Percentiles rank a stretch among this genome's conserved stretches.
Conservation (phyloP, 2,888 invertebrate genomes). For the Scaptomyza flava region DNA sequence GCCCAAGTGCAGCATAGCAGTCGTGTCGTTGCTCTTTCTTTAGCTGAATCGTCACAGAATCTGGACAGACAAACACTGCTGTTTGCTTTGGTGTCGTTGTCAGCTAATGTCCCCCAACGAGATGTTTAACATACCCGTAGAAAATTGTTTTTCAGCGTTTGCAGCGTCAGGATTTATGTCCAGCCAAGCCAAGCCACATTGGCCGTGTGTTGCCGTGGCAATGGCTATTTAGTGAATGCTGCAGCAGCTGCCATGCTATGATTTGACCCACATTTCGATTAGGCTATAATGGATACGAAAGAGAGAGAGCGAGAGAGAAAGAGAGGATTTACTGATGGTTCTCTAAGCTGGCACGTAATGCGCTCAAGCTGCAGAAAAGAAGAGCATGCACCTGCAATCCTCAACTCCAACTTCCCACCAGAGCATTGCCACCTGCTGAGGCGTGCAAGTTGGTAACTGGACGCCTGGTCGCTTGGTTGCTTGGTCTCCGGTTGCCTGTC, state of each 20-base stretch:
- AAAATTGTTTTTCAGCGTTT: conserved; percentile 76
- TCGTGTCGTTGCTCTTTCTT: conserved; percentile 39
- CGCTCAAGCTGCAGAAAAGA: conserved; percentile 38
- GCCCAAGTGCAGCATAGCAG: conserved; percentile 27
- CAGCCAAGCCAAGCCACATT: conserved; percentile 22
- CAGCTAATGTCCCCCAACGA: conserved; percentile 65
- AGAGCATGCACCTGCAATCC: conserved; percentile 26
- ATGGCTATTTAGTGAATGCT: conserved; percentile 71
- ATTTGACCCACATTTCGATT: conserved; percentile 68
- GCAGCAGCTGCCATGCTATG: conserved; percentile 59
- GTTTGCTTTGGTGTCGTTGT: conserved; percentile 44
- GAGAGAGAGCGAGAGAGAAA: not conserved
- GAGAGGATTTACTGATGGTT: conserved; percentile 38
- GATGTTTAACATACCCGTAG: conserved; percentile 78
- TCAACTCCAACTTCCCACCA: conserved; percentile 11
- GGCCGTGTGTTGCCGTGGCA: conserved; percentile 20
- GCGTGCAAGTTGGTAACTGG: conserved; percentile 41
- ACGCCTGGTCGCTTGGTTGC: conserved; percentile 49
- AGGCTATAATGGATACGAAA: conserved; percentile 23
- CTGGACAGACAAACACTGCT: conserved; percentile 43
- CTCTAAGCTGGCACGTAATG: conserved; percentile 74
- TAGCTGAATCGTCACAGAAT: conserved; percentile 45
- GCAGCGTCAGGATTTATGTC: conserved; percentile 76
- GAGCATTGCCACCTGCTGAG: conserved; percentile 53
- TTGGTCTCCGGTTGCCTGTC: conserved; percentile 58